phyloP scores from a whole-genome alignment of 1,140 invertebrate species.

The Calephelis virginiensis region DNA sequence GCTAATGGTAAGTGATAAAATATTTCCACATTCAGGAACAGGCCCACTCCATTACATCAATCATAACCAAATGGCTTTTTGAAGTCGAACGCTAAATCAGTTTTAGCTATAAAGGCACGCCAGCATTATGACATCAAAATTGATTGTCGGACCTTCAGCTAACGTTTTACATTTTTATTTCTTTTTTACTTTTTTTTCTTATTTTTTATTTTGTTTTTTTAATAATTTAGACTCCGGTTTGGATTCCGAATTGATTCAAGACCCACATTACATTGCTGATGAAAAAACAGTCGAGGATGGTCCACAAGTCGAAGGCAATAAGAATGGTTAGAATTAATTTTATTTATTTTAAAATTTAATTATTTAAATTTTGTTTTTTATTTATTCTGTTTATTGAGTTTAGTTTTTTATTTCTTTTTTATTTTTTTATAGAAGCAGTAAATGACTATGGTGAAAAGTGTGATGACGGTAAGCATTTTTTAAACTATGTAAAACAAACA shows the following conservation, averaged over 20 bases:
- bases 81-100: constrained; percentile 1
- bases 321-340: constrained; percentile 70
- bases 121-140: constrained; percentile 5
- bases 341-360: constrained; percentile 33
- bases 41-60: background rate
- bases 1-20: constrained; percentile 85
- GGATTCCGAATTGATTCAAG: constrained; percentile 80
- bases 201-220: constrained; percentile 45
- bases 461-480: constrained; percentile 54
- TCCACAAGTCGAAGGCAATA: constrained; percentile 71
- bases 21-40: background rate
- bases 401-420: constrained; percentile 37
- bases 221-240: constrained; percentile 78
- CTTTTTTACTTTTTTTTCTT: constrained; percentile 41
- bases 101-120: constrained; percentile 18
- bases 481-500: background rate
- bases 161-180: constrained; percentile 26
- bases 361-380: constrained; percentile 35
- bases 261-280: constrained; percentile 75
- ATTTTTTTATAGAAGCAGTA: constrained; percentile 57
- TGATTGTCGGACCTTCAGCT: background rate
- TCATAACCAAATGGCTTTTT: constrained; percentile 14
- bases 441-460: constrained; percentile 49
- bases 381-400: constrained; percentile 35
- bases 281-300: constrained; percentile 70